These are phyloP conservation scores for Atherinomorus stipes DNA, from an alignment of 2,113 vertebrate genomes.

Conservation along the genomic window DNA sequence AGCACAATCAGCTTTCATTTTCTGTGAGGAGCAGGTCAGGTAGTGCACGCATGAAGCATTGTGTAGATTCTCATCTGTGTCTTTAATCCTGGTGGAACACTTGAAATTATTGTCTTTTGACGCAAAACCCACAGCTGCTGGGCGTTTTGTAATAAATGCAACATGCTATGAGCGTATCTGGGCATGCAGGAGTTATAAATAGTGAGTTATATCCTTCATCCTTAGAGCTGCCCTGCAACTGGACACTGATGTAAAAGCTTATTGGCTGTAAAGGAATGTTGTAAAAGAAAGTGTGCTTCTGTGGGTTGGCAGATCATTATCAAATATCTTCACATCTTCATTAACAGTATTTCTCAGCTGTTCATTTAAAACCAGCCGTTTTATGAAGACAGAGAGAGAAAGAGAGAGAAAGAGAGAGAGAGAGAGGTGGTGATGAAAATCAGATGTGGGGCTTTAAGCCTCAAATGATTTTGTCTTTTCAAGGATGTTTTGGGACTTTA, in stretches of 20 bases:
- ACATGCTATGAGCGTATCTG: not conserved
- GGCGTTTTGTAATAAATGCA: not conserved
- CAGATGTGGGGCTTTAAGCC: constrained; percentile 7
- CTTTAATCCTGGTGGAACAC: not conserved
- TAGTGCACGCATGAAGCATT: constrained; percentile 7
- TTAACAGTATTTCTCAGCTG: constrained; percentile 42
- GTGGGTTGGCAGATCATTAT: constrained; percentile 43
- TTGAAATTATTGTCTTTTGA: not conserved
- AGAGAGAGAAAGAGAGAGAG: no score
- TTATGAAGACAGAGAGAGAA: not conserved
- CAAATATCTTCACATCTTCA: constrained; percentile 54
- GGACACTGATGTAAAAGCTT: constrained; percentile 56
- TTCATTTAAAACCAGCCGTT: not conserved
- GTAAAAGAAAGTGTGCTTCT: constrained; percentile 48
- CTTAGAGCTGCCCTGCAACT: constrained; percentile 43
- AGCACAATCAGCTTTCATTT: constrained; percentile 65
- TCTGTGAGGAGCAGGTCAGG: constrained; percentile 55
- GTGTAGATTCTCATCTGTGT: not conserved
- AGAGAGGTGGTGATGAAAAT: constrained; percentile 15
- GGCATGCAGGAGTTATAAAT: constrained; percentile 35
- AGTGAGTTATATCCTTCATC: constrained; percentile 31
- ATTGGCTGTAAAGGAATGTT: constrained; percentile 30
- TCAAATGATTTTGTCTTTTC: not conserved
- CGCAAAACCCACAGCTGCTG: constrained; percentile 13
- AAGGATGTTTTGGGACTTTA: no score